Conservation (phyloP, 2,113 vertebrate species). For the Sula dactylatra region DNA sequence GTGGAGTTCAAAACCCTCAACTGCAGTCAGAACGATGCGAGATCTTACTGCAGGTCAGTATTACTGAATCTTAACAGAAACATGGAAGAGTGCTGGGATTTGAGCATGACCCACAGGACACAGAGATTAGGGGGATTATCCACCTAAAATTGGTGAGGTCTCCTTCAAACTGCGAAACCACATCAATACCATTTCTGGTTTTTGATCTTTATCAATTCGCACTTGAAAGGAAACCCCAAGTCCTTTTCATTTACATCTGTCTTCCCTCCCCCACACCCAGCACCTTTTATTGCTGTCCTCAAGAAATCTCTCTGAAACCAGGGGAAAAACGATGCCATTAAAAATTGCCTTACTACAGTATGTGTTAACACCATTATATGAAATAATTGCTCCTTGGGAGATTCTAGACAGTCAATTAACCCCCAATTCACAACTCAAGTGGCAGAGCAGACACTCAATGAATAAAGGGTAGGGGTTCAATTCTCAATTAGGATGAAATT, state of each 20-base stretch:
- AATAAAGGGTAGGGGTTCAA: slow-evolving; percentile 55
- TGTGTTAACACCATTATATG: background rate
- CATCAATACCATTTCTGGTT: background rate
- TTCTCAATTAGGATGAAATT: slow-evolving; percentile 29
- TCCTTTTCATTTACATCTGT: background rate
- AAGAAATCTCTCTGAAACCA: slow-evolving; percentile 5
- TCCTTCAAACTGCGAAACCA: background rate
- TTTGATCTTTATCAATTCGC: background rate
- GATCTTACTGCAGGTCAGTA: background rate
- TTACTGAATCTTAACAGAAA: background rate
- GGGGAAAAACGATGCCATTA: background rate
- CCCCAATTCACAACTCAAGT: slow-evolving; percentile 39
- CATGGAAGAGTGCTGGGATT: background rate
- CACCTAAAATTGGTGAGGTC: background rate
- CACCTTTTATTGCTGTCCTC: background rate
- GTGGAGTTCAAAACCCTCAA: background rate
- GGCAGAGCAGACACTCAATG: slow-evolving; percentile 35
- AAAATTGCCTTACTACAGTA: background rate
- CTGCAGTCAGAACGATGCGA: background rate
- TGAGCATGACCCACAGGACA: background rate
- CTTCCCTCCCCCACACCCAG: background rate
- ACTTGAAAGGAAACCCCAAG: background rate
- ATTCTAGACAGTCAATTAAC: slow-evolving; percentile 58
- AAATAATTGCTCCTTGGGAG: slow-evolving; percentile 63
- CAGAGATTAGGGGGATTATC: background rate